phyloP scores from a whole-genome alignment of 1,140 invertebrate genomes.

The Pteromalus puparum region DNA sequence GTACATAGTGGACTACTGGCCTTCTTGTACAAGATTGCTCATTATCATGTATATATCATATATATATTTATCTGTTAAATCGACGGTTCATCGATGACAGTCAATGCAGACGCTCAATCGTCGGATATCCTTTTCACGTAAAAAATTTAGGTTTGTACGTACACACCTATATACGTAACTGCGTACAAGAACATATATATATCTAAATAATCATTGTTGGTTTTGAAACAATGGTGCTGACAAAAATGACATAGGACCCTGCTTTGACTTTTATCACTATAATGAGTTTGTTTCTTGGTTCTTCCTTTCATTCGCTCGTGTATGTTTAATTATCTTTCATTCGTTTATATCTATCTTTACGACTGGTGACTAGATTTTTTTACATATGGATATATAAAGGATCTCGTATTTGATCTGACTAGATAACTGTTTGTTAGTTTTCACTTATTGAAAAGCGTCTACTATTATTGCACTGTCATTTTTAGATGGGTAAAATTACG shows the following conservation, averaged over 20 bases:
- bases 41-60: background rate
- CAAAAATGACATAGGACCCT: conserved; percentile 54
- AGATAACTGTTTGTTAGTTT: background rate
- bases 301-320: conserved; percentile 11
- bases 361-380: conserved; percentile 20
- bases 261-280: conserved; percentile 56
- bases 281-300: conserved; percentile 27
- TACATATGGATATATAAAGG: background rate
- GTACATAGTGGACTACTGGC: conserved; percentile 19
- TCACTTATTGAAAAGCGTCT: background rate
- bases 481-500: background rate
- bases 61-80: conserved; percentile 9
- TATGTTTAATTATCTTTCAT: conserved; percentile 14
- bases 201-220: background rate
- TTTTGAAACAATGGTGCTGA: background rate
- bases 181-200: background rate
- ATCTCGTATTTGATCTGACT: conserved; percentile 1
- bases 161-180: background rate
- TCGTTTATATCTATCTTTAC: background rate
- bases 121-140: background rate
- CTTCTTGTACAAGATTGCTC: conserved; percentile 29
- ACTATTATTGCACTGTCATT: background rate
- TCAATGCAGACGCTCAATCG: background rate
- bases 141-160: conserved; percentile 4
- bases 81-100: conserved; percentile 30